Base-by-base conservation (phyloP, 2,888 invertebrate species). In the Ormia ochracea region DNA sequence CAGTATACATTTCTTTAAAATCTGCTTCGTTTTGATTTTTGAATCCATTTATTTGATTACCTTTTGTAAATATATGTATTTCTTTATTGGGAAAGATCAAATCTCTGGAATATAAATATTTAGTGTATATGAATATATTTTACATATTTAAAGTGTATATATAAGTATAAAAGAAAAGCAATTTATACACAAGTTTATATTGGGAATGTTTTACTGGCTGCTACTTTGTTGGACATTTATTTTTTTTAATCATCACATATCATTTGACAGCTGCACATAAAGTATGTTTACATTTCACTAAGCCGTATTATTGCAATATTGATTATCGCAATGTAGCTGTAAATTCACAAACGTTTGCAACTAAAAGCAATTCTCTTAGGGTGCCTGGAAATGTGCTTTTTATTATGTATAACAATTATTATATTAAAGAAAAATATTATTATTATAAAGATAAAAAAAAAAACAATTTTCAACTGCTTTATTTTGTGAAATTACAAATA, bases 71-170 rank as follows among this genome's bases (percentile, higher is more conserved):
- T 69, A 74, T 63, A 63, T 48, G 74, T 66, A 54, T 68, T 36
- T 33, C 17, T 66, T 73, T 63, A 45, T 73, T 69, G n/a, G n/a
- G n/a, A n/a, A 45, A 73, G 66, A 78, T 78, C 73, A 78, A 78
- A 72, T 78, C 73, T 78, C 73, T 78, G 38, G 61, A 78, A 78
- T 72, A 68, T n/a, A n/a, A n/a, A n/a, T 72, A 61, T 56, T 63
- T 75, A 74, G 17, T 59, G 59, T 56, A 28, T 72, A 52, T 56
- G 28, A 63, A 56, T 52, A 12, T 59, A 50, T 65, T 14, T 33
- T 31, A 69, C 56, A 65, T 61, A 65, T 63, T 45, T 65, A 50
- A n/a, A 52, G 26, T 66, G 52, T 52, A 28, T 52, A 21, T 61
- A 45, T 48, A 36, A 36, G 12, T 36, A 56, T 56, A 36, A 50